Conservation (phyloP, 1,140 invertebrate genomes). For the Nomia melanderi region DNA sequence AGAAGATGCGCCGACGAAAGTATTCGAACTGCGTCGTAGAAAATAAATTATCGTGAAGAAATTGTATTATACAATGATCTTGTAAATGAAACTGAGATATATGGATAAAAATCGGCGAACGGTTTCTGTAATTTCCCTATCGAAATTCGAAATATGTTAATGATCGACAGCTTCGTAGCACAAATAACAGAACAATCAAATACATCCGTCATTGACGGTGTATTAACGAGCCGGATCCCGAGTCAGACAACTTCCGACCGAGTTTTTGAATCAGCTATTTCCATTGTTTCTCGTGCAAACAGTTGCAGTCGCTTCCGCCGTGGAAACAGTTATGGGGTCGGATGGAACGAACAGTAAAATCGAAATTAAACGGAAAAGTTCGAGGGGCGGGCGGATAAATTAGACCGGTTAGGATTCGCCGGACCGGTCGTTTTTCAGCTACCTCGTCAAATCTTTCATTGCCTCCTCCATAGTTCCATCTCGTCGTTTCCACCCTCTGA, state of each 20-base stretch:
- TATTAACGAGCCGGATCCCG: neutral
- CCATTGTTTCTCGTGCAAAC: neutral
- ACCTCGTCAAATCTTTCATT: slow-evolving; percentile 55
- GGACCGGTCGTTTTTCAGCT: slow-evolving; percentile 40
- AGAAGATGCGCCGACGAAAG: no score
- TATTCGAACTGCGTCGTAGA: no score
- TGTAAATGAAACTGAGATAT: no score
- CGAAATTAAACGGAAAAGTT: neutral
- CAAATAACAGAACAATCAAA: no score
- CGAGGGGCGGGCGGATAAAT: neutral
- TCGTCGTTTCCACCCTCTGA: slow-evolving; percentile 16
- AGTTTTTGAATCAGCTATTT: neutral
- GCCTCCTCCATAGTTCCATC: neutral
- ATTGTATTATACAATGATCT: no score
- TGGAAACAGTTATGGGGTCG: neutral
- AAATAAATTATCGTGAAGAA: no score
- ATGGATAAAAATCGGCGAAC: no score
- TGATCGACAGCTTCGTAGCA: no score
- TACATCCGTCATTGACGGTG: no score
- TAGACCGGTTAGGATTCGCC: slow-evolving; percentile 30
- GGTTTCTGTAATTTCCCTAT: no score
- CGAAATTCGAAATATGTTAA: no score
- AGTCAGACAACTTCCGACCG: neutral
- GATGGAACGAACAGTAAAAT: neutral
- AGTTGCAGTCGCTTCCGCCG: neutral